Base-by-base conservation (phyloP, 2,113 vertebrate genomes). In the Anhinga anhinga region DNA sequence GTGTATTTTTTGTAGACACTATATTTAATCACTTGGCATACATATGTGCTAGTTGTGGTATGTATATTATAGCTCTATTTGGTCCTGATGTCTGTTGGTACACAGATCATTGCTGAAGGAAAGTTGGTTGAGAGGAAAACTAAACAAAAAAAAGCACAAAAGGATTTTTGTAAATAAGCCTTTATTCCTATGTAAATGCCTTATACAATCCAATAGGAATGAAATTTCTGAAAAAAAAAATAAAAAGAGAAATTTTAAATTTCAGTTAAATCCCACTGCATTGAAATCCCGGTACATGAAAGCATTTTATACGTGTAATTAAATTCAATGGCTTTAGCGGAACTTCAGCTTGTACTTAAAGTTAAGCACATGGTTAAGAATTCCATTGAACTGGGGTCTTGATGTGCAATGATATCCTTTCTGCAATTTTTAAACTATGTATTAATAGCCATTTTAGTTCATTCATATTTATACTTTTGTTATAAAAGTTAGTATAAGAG, bases 71-170 rank as follows among this genome's bases (percentile, higher is more conserved):
- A 86, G 4, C 5, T 11, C 7, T 63, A 2, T n/a, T 76, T 80
- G 1, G 5, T 76, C 32, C 11, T 50, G 23, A 16, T 34, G 0
- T 55, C 15, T 67, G 2, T 16, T 55, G 8, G 2, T n/a, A 62
- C 19, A 3, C 4, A 63, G n/a, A 10, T 52, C 5, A 30, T 40
- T 26, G 40, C 26, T 52, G 61, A 80, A 69, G 9, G 3, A 66
- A 82, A 5, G 6, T 0, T 18, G 5, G 1, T 53, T 74, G 21
- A 8, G 6, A 73, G 13, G 13, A 66, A 90, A 95, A 55, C 4
- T 40, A 38, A 76, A 58, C 4, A 9, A 73, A 74, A 88, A 7
- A 10, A 71, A 36, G 36, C 3, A 15, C 8, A 58, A 42, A 58
- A 62, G 3, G 14, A 18, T 63, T 32, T 66, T 50, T 44, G 6